Evolutionary conservation across 2,797 vertebrate species (phyloP).

Genomic region (Rhynchonycteris naso): DNA sequence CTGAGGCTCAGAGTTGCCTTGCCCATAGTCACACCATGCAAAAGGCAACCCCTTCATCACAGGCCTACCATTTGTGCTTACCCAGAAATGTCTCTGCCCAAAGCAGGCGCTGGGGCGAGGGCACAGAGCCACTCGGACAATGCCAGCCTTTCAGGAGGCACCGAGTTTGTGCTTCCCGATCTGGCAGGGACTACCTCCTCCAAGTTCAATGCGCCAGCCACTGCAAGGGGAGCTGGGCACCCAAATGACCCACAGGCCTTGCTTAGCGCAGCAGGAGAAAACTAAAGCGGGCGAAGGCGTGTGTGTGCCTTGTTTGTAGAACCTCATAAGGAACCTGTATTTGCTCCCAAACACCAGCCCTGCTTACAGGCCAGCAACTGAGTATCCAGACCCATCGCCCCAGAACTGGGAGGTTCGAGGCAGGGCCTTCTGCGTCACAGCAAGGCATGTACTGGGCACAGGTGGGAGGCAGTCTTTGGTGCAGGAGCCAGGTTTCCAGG

Average conservation of each 20-base stretch:
- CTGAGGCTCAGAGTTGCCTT: too few species aligned
- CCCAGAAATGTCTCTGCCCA: not conserved
- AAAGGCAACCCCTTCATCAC: not conserved
- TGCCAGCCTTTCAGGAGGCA: not conserved
- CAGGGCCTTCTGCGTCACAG: not conserved
- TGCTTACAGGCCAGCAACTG: not conserved
- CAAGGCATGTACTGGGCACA: not conserved
- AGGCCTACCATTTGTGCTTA: not conserved
- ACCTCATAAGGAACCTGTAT: not conserved
- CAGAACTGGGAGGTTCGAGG: not conserved
- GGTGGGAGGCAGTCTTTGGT: not conserved
- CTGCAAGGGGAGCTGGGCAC: not conserved
- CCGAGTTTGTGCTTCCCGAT: not conserved
- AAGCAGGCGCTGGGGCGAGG: not conserved
- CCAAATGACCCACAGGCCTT: fast-evolving
- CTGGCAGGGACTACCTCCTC: not conserved
- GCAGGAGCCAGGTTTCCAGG: not conserved
- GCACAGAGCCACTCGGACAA: fast-evolving
- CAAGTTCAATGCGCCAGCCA: fast-evolving
- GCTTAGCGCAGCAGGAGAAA: not conserved
- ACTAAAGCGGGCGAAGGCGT: not conserved
- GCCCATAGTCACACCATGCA: not conserved
- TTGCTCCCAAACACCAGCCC: not conserved
- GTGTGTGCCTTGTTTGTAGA: not conserved
- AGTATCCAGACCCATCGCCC: not conserved